Evolutionary conservation across 2,113 vertebrate genomes (phyloP).

Genomic region (Pipra filicauda): DNA sequence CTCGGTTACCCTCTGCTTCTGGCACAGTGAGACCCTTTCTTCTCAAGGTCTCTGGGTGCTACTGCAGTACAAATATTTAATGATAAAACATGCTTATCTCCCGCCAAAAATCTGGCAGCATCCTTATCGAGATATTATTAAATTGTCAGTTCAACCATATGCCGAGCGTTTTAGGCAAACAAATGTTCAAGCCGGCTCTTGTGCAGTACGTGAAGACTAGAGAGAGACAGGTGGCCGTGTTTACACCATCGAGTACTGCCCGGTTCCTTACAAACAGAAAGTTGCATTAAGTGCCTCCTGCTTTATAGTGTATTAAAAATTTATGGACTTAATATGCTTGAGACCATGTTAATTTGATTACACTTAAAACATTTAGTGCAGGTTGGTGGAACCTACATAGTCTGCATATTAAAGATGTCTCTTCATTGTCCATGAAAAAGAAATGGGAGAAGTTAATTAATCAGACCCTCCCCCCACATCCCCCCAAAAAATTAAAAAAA

Average conservation of each 20-base stretch:
- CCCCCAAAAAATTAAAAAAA: not conserved
- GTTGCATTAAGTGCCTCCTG: slow-evolving; percentile 23
- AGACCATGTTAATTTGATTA: slow-evolving; percentile 30
- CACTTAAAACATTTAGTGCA: not conserved
- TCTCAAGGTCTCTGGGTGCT: slow-evolving; percentile 43
- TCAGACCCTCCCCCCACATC: not conserved
- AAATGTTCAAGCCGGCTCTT: slow-evolving; percentile 41
- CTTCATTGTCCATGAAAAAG: not conserved
- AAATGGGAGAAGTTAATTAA: not conserved
- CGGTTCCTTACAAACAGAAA: slow-evolving; percentile 24
- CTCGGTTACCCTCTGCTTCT: not conserved
- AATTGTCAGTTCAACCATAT: slow-evolving; percentile 66
- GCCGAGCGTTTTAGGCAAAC: slow-evolving; percentile 46
- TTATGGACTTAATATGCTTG: not conserved
- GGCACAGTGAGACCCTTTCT: slow-evolving; percentile 2
- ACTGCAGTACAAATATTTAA: slow-evolving; percentile 65
- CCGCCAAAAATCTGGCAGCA: slow-evolving; percentile 56
- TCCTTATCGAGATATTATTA: slow-evolving; percentile 59
- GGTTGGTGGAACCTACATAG: not conserved
- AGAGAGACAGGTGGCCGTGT: slow-evolving; percentile 51
- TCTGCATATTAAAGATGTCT: not conserved
- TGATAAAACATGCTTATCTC: slow-evolving; percentile 66
- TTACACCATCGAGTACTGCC: slow-evolving; percentile 44
- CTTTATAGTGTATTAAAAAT: slow-evolving; percentile 21
- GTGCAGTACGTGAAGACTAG: not conserved